Conservation (phyloP, 2,113 vertebrate genomes). For the Gorsachius goisagi region DNA sequence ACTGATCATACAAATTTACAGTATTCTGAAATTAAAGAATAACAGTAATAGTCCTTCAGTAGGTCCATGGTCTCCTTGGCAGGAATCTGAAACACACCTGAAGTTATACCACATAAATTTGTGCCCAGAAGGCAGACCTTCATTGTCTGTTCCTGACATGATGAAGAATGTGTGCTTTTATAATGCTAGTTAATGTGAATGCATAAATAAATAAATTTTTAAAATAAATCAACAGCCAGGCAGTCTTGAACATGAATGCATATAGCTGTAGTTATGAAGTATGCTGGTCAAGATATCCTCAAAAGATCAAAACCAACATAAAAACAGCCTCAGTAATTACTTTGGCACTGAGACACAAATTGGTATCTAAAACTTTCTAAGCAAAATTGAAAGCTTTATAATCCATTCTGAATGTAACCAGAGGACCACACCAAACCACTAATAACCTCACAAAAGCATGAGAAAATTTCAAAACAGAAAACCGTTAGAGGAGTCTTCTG, state of each 20-base stretch:
- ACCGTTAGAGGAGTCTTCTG: neutral
- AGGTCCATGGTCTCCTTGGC: neutral
- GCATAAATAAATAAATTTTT: neutral
- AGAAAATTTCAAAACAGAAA: neutral
- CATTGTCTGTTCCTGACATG: neutral
- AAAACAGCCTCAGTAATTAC: neutral
- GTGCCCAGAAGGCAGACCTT: neutral
- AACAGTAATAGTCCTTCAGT: neutral
- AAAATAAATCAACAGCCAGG: neutral
- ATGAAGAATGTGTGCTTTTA: neutral
- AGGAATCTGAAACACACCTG: neutral
- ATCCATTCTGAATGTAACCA: neutral
- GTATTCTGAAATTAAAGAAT: neutral
- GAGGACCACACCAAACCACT: neutral
- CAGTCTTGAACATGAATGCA: neutral
- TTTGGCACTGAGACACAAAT: neutral
- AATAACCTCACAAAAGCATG: neutral
- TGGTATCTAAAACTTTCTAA: neutral
- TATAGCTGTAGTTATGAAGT: neutral
- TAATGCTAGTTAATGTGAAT: neutral
- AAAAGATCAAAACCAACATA: neutral
- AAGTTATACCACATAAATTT: neutral
- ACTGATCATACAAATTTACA: neutral
- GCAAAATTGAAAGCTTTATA: neutral
- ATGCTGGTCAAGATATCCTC: neutral